Evolutionary conservation across 2,888 invertebrate species (phyloP), one percentile per base, ranked within the genome.

Genomic region (Globia sparganii): DNA sequence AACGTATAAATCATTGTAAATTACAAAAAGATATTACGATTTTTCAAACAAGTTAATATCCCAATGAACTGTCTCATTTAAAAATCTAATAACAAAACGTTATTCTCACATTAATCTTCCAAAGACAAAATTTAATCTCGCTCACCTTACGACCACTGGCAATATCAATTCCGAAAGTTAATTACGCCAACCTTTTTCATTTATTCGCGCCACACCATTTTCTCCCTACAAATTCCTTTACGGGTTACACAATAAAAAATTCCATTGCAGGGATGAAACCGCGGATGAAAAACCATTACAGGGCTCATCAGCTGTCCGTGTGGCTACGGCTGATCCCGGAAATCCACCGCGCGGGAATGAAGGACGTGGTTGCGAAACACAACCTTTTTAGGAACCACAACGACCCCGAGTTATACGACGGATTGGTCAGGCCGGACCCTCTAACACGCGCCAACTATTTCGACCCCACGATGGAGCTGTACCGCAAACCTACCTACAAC

Each of bases 281-380:
- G 25, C 98, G 98, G 90, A 98, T 99, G 97, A 99, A 98, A 95
- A 99, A 99, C 95, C 99, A 99, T 97, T 99, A 99, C 97, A 97
- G 99, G 65, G 99, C 99, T n/a, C 99, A 99, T 96, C 99, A 99
- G 94, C 97, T 99, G 85, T 99, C 99, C 80, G 98, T 99, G 86
- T 99, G 99, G 99, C 95, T 99, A 74, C 98, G 99, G 77, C 97
- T 99, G 74, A 98, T 99, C 89, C 99, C 99, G 13, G 99, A 99
- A 95, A 97, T 99, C 58, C 98, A 98, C 94, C 97, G 98, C 67
- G 98, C 98, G 0, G 98, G 98, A 72, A 98, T 98, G 98, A 98
- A 98, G 93, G 98, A 98, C 95, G 98, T 98, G 77, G 98, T 98
- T 86, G 98, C 98, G 53, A 97, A 98, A 89, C 99, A 99, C 96